These are phyloP conservation scores for Prionchulus punctatus DNA, from an alignment of 2,888 invertebrate genomes.

Conservation along the genomic window DNA sequence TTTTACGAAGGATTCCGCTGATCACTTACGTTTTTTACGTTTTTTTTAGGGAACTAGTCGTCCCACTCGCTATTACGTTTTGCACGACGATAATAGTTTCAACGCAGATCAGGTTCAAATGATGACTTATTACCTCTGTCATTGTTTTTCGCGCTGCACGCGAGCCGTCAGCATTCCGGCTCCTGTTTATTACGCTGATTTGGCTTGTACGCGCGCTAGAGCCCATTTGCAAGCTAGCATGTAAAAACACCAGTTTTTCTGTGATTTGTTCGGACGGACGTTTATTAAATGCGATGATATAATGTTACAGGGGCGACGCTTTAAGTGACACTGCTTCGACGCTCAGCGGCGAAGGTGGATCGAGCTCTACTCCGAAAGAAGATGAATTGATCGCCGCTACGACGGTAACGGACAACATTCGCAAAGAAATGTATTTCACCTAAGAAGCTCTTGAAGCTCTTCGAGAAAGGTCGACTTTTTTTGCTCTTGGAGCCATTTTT, in stretches of 20 bases:
- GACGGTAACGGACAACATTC: neutral
- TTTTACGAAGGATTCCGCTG: no score
- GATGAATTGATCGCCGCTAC: constrained; percentile 3
- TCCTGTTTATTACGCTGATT: constrained; percentile 17
- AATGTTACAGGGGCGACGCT: constrained; percentile 1
- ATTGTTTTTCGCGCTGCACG: constrained; percentile 24
- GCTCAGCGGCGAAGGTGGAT: neutral
- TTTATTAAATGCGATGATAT: no score
- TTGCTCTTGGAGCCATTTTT: no score
- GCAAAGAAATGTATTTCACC: neutral
- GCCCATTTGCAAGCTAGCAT: constrained; percentile 21
- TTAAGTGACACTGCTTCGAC: neutral
- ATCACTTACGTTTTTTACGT: no score
- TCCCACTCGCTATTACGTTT: constrained; percentile 24
- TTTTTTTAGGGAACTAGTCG: constrained; percentile 25
- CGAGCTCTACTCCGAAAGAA: neutral
- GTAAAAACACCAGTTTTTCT: neutral
- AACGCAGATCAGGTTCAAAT: constrained; percentile 23
- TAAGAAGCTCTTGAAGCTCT: no score
- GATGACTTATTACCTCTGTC: constrained; percentile 21
- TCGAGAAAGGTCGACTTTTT: no score
- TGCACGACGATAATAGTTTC: constrained; percentile 24
- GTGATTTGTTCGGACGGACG: no score
- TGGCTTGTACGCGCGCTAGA: constrained; percentile 23
- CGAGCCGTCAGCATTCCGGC: constrained; percentile 13